Evolutionary conservation across 2,888 invertebrate species (phyloP).

Genomic region (Cyclophora albipunctata): DNA sequence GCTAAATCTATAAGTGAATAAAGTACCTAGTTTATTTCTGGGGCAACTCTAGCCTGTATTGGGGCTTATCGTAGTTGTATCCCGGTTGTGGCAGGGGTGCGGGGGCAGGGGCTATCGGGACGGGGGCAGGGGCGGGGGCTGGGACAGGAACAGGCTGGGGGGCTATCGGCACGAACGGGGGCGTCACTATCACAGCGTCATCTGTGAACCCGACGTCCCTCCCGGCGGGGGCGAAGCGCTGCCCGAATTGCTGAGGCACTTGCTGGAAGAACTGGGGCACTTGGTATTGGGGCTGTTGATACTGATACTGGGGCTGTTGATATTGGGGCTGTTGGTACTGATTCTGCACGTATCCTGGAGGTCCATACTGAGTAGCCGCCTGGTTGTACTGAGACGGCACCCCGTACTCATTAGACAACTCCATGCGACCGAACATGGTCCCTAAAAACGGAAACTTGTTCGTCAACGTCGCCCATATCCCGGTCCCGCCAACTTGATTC

Average conservation of each 20-base stretch:
- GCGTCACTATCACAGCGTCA: slow-evolving; percentile 64
- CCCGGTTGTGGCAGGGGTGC: slow-evolving; percentile 31
- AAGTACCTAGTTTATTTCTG: slow-evolving; percentile 36
- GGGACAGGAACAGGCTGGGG: slow-evolving; percentile 24
- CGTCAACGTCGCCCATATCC: slow-evolving; percentile 56
- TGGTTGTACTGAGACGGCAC: slow-evolving; percentile 30
- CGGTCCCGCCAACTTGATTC: slow-evolving; percentile 65
- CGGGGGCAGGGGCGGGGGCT: slow-evolving; percentile 22
- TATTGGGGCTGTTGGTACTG: slow-evolving; percentile 20
- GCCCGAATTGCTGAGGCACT: slow-evolving; percentile 28
- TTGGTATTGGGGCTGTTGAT: slow-evolving; percentile 17
- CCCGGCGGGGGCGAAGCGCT: slow-evolving; percentile 36
- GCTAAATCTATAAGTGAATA: no score
- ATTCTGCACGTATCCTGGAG: slow-evolving; percentile 17
- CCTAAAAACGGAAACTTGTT: slow-evolving; percentile 64
- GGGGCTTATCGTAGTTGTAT: slow-evolving; percentile 61
- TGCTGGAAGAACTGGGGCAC: slow-evolving; percentile 28
- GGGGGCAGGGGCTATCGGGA: slow-evolving; percentile 20
- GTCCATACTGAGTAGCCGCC: slow-evolving; percentile 27
- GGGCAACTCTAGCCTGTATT: slow-evolving; percentile 56
- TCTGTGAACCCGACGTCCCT: slow-evolving; percentile 63
- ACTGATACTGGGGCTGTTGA: slow-evolving; percentile 23
- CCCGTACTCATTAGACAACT: slow-evolving; percentile 46
- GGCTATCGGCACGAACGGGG: slow-evolving; percentile 52
- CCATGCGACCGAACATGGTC: slow-evolving; percentile 62